Conservation (phyloP, 2,888 invertebrate species). For the Operophtera brumata region DNA sequence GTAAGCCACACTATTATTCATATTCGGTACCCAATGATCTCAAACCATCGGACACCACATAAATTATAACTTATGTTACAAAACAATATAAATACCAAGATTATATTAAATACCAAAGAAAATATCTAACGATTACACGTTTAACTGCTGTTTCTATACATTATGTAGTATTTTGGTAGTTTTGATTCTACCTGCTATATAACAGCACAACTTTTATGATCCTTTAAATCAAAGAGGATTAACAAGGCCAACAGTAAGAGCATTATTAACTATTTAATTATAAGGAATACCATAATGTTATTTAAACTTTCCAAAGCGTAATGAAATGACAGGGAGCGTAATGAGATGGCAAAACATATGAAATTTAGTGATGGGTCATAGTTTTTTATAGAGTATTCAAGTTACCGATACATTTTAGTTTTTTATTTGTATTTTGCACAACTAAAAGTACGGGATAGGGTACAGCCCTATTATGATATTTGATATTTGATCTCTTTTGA, state of each 20-base stretch:
- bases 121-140: slow-evolving; percentile 25
- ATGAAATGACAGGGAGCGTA: neutral
- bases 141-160: slow-evolving; percentile 16
- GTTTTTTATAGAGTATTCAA: too few relatives aligned
- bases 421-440: too few relatives aligned
- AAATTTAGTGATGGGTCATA: too few relatives aligned
- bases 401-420: too few relatives aligned
- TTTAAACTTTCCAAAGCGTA: slow-evolving; percentile 20
- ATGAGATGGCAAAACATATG: too few relatives aligned
- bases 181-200: slow-evolving; percentile 16
- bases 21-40: slow-evolving; percentile 16
- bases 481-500: too few relatives aligned
- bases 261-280: slow-evolving; percentile 34
- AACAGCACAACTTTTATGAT: slow-evolving; percentile 17
- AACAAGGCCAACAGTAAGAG: slow-evolving; percentile 39
- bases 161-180: slow-evolving; percentile 20
- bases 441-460: too few relatives aligned
- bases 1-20: slow-evolving; percentile 27
- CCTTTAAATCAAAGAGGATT: slow-evolving; percentile 24
- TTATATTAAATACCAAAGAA: slow-evolving; percentile 27
- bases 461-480: too few relatives aligned
- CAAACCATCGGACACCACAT: slow-evolving; percentile 29
- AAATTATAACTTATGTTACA: slow-evolving; percentile 37
- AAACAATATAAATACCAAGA: slow-evolving; percentile 41
- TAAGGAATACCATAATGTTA: slow-evolving; percentile 28